These are phyloP conservation scores for Lasioglossum baleicum DNA, from an alignment of 1,140 invertebrate species.

Conservation along the genomic window DNA sequence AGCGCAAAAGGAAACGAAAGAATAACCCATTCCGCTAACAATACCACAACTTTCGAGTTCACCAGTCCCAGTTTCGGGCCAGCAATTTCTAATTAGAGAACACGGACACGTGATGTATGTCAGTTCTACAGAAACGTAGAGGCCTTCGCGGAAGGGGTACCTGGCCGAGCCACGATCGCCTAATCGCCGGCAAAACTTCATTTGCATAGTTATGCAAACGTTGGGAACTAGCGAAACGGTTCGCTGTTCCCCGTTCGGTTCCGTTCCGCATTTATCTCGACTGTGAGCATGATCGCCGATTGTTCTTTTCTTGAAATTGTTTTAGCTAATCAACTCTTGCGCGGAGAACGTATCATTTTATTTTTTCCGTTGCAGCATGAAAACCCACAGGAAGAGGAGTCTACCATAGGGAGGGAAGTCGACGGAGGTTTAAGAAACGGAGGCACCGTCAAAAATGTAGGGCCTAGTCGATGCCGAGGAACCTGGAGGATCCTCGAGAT, in stretches of 20 bases:
- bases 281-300: no score
- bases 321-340: no score
- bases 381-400: no score
- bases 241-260: background rate
- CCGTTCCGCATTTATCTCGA: background rate
- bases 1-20: no score
- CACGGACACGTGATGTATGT: background rate
- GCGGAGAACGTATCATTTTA: no score
- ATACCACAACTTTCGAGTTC: background rate
- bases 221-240: background rate
- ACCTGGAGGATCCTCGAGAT: slow-evolving; percentile 62
- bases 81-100: slow-evolving; percentile 5
- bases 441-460: background rate
- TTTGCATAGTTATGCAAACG: slow-evolving; percentile 67
- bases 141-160: slow-evolving; percentile 34
- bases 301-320: no score
- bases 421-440: background rate
- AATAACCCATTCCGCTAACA: background rate
- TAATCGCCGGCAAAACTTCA: slow-evolving; percentile 50
- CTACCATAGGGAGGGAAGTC: background rate
- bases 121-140: background rate
- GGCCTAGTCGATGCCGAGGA: slow-evolving; percentile 53
- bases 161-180: slow-evolving; percentile 39
- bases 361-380: no score
- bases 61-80: background rate